Conservation (phyloP, 2,888 invertebrate species). For the Lasioglossum lativentre region DNA sequence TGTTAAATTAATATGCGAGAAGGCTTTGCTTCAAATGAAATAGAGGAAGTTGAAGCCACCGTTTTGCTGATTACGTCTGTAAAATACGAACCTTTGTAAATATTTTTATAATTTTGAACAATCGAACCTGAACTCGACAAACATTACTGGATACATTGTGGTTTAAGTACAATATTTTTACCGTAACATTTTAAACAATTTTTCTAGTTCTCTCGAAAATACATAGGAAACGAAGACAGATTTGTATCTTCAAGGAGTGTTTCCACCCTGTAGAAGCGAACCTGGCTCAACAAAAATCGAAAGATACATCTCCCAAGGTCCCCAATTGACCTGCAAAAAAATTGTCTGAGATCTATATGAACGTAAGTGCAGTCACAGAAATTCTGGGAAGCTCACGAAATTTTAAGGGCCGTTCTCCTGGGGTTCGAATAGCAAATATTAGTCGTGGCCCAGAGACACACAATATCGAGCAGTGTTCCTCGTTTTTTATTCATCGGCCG, state of each 20-base stretch:
- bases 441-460: slow-evolving; percentile 39
- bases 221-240: neutral
- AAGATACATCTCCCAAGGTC: neutral
- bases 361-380: neutral
- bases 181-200: neutral
- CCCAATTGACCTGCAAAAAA: neutral
- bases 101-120: neutral
- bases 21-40: neutral
- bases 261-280: neutral
- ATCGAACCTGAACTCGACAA: too few species aligned
- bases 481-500: slow-evolving; percentile 57
- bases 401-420: neutral
- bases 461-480: slow-evolving; percentile 36
- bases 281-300: neutral
- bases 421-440: slow-evolving; percentile 27
- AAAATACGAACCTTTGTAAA: too few species aligned
- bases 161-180: neutral
- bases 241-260: neutral
- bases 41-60: neutral
- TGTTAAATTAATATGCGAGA: neutral
- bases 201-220: neutral
- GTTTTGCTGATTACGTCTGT: too few species aligned
- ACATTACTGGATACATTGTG: too few species aligned
- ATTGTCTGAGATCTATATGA: neutral
- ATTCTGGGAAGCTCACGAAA: neutral